These are phyloP conservation scores for Polyommatus icarus DNA, from an alignment of 2,888 invertebrate species.

Conservation along the genomic window DNA sequence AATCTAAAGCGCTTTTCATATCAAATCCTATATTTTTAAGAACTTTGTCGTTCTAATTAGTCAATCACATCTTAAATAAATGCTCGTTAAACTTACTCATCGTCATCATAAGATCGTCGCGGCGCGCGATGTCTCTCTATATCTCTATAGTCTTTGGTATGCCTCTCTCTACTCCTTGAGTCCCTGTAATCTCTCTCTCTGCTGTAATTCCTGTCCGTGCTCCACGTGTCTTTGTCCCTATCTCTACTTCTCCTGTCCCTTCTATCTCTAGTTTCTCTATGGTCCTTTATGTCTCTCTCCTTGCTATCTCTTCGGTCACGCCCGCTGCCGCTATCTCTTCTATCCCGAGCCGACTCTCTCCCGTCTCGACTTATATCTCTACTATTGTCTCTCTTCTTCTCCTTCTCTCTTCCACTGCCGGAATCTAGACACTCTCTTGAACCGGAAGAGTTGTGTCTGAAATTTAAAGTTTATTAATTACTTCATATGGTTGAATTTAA, in stretches of 20 bases:
- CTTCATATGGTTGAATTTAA: too few relatives aligned
- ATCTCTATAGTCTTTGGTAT: constrained; percentile 69
- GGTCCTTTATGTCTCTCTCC: constrained; percentile 53
- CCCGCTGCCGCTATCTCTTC: constrained; percentile 74
- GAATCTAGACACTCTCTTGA: constrained; percentile 74
- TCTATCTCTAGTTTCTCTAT: constrained; percentile 58
- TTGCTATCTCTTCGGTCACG: constrained; percentile 71
- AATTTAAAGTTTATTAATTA: not conserved
- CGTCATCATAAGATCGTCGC: constrained; percentile 85
- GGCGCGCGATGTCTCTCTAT: constrained; percentile 80
- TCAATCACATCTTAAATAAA: too few relatives aligned
- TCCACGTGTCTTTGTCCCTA: constrained; percentile 66
- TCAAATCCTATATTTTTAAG: too few relatives aligned
- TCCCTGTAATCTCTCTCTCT: constrained; percentile 67
- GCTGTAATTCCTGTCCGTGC: constrained; percentile 72
- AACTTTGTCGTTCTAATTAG: too few relatives aligned
- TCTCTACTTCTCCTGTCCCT: constrained; percentile 64
- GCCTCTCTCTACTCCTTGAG: constrained; percentile 70
- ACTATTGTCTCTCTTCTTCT: constrained; percentile 63
- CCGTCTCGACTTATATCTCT: constrained; percentile 66
- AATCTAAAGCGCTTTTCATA: too few relatives aligned
- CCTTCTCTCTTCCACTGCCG: constrained; percentile 76
- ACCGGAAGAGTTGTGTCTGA: constrained; percentile 72
- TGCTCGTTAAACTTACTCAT: constrained; percentile 78
- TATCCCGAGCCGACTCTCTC: constrained; percentile 60